These are phyloP conservation scores for Bombus impatiens DNA, from an alignment of 1,140 invertebrate species.

Conservation along the genomic window DNA sequence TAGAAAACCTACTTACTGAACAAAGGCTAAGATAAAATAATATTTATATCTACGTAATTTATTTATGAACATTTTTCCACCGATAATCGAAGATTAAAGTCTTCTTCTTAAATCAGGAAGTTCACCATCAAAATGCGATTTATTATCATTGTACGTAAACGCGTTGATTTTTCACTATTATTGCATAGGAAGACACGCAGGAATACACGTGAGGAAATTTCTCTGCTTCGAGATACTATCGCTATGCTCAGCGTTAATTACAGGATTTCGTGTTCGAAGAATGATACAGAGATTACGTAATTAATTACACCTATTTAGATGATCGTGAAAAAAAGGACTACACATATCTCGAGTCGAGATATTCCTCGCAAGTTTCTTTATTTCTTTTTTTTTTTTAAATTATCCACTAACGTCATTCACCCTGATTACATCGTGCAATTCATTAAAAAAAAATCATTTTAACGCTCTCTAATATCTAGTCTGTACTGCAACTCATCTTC, in stretches of 20 bases:
- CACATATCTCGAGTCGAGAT: not conserved
- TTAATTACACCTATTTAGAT: conserved; percentile 2
- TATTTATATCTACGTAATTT: not conserved
- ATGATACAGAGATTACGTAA: conserved; percentile 5
- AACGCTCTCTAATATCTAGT: not conserved
- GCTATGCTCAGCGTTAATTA: not conserved
- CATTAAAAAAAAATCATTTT: not conserved
- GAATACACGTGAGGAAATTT: not conserved
- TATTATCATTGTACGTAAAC: not conserved
- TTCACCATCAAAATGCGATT: not conserved
- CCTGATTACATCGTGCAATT: not conserved
- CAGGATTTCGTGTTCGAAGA: conserved; percentile 10
- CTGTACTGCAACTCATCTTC: not conserved
- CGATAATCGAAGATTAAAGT: no score
- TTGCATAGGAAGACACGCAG: no score
- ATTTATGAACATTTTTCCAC: not conserved
- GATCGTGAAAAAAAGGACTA: not conserved
- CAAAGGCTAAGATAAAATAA: not conserved
- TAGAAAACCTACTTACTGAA: not conserved
- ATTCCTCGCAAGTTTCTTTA: not conserved
- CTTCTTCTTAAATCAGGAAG: not conserved
- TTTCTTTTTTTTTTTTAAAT: not conserved
- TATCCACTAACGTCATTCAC: not conserved
- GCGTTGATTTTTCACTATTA: not conserved
- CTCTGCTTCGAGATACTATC: not conserved